Evolutionary conservation across 64 coral and sea anemone genomes (phyloP).

Genomic region (Exaiptasia diaphana): DNA sequence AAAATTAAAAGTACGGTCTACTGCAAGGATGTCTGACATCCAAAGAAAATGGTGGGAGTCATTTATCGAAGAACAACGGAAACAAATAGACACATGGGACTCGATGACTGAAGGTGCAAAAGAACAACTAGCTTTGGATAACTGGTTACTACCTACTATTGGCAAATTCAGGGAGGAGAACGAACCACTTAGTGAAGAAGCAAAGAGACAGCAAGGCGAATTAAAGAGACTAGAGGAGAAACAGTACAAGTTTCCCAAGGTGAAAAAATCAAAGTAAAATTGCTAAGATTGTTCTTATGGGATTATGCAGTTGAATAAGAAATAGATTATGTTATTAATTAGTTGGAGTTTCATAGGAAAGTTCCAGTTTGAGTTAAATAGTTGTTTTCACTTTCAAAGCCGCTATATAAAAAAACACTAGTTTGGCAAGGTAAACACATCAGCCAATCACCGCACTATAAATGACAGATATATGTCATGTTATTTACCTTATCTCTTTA

Average conservation of each 20-base stretch:
- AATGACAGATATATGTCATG: too few relatives aligned
- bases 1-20: background rate
- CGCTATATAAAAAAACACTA: too few relatives aligned
- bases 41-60: constrained; percentile 11
- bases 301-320: too few relatives aligned
- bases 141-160: background rate
- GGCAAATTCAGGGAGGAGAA: background rate
- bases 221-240: background rate
- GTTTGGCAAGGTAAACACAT: too few relatives aligned
- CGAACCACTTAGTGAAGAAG: background rate
- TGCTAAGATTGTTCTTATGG: too few relatives aligned
- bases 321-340: too few relatives aligned
- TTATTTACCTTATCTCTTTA: too few relatives aligned
- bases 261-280: too few relatives aligned
- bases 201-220: background rate
- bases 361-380: too few relatives aligned
- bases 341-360: too few relatives aligned
- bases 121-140: background rate
- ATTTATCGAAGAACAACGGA: background rate
- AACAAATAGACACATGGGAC: background rate
- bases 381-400: too few relatives aligned
- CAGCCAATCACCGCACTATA: too few relatives aligned
- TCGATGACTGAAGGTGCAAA: background rate
- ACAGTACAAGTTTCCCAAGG: background rate
- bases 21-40: background rate